Evolutionary conservation across 2,888 invertebrate genomes (phyloP), one percentile per base, ranked within the genome.

Genomic region (Lasioglossum oenotherae): DNA sequence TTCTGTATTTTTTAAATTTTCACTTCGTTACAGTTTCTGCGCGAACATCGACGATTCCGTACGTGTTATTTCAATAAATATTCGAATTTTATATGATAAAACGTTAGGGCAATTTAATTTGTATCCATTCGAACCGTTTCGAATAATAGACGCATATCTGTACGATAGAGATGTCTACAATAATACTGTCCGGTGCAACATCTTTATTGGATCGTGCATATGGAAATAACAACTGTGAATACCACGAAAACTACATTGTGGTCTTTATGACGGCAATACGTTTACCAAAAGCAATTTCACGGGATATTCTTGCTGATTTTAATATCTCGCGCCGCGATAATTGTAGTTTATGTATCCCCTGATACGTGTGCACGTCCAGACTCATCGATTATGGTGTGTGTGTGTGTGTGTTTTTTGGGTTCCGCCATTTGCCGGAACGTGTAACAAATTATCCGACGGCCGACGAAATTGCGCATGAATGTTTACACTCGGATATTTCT

Each of bases 301-400:
- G 57, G 60, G 38, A 19, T 71, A 69, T 60, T 46, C 35, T 75
- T 75, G 71, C 71, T 38, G 31, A 60, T 80, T 69, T 71, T 75
- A 80, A 80, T 82, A 74, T 53, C 46, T 46, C 4, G 71, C 49
- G 31, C 57, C 46, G 16, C 74, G 60, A 64, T 82, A 80, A 82
- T 82, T 82, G 31, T 75, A 69, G 75, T 80, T 72, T 75, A 82
- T 80, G 72, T 38, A n/a, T 75, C 75, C 80, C 82, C 38, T 75
- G 82, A 75, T 75, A 75, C 60, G 53, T 27, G 41, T 41, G 60
- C 44, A 41, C n/a, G 53, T 44, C n/a, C 79, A 53, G 46, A 80
- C n/a, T 19, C 49, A 53, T 78, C 67, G 53, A 69, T 69, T 69
- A 69, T 35, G 1, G 67, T 31, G 10, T 67, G 35, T 31, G 31